phyloP scores from a whole-genome alignment of 2,113 vertebrate species.

The Symphodus melops region DNA sequence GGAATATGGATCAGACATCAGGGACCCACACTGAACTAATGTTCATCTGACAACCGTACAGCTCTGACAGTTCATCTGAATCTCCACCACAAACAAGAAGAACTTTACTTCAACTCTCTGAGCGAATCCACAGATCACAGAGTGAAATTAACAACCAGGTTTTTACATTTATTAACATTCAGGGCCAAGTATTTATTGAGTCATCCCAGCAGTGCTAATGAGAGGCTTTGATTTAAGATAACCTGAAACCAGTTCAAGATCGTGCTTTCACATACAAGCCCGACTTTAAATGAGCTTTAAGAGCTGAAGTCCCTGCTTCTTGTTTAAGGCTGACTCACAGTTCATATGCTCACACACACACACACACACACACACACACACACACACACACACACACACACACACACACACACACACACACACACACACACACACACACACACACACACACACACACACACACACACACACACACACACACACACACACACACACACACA shows the following conservation, averaged over 20 bases:
- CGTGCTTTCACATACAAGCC: background rate
- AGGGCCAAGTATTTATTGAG: no score
- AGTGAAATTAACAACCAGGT: background rate
- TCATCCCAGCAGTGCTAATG: background rate
- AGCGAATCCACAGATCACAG: background rate
- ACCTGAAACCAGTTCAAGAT: background rate
- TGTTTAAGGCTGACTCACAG: background rate
- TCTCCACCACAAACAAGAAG: background rate
- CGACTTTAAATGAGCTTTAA: background rate
- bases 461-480: background rate
- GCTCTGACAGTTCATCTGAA: background rate
- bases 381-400: background rate
- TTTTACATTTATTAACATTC: background rate
- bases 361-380: background rate
- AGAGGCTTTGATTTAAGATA: background rate
- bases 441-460: background rate
- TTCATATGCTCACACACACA: background rate
- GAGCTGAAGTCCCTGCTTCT: background rate
- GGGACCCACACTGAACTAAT: no score
- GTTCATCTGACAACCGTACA: no score
- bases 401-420: background rate
- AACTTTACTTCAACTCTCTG: no score
- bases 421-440: background rate
- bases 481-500: background rate
- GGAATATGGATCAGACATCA: no score